Evolutionary conservation across 2,888 invertebrate species (phyloP).

Genomic region (Caenorhabditis virilis): DNA sequence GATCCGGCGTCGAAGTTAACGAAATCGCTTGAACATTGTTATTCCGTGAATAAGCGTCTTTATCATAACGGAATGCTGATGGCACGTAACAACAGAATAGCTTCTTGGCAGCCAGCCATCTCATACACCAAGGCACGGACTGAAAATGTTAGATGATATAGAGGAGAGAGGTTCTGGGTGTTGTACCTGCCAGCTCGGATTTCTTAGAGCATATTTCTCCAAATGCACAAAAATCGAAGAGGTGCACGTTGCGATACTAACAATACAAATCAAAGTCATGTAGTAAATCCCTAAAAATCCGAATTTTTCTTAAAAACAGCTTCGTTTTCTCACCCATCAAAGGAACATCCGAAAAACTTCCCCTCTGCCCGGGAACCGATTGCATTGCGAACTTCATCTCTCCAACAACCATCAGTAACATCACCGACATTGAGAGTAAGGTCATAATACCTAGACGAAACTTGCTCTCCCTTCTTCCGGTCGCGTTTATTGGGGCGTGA

Average conservation of each 20-base stretch:
- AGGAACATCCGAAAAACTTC: slow-evolving; percentile 71
- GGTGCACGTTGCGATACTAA: slow-evolving; percentile 65
- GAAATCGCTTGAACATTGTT: slow-evolving; percentile 57
- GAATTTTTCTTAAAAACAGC: no score
- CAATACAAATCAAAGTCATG: slow-evolving; percentile 64
- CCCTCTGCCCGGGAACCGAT: slow-evolving; percentile 65
- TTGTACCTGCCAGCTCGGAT: slow-evolving; percentile 58
- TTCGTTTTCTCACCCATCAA: slow-evolving; percentile 71
- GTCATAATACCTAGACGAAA: slow-evolving; percentile 71
- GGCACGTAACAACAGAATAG: slow-evolving; percentile 66
- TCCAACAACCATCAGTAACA: slow-evolving; percentile 72
- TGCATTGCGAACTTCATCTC: slow-evolving; percentile 70
- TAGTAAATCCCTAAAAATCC: slow-evolving; percentile 68
- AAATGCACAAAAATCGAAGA: slow-evolving; percentile 64
- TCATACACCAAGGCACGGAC: slow-evolving; percentile 60
- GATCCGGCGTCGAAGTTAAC: slow-evolving; percentile 57
- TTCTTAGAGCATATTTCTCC: slow-evolving; percentile 64
- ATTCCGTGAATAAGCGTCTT: slow-evolving; percentile 48
- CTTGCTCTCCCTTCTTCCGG: slow-evolving; percentile 67
- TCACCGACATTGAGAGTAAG: slow-evolving; percentile 71
- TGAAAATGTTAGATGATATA: slow-evolving; percentile 22
- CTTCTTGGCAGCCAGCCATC: slow-evolving; percentile 63
- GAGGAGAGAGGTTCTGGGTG: background rate
- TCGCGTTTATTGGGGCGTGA: slow-evolving; percentile 72
- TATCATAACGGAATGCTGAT: slow-evolving; percentile 53